Evolutionary conservation across 2,113 vertebrate species (phyloP).

Genomic region (Dunckerocampus dactyliophorus): DNA sequence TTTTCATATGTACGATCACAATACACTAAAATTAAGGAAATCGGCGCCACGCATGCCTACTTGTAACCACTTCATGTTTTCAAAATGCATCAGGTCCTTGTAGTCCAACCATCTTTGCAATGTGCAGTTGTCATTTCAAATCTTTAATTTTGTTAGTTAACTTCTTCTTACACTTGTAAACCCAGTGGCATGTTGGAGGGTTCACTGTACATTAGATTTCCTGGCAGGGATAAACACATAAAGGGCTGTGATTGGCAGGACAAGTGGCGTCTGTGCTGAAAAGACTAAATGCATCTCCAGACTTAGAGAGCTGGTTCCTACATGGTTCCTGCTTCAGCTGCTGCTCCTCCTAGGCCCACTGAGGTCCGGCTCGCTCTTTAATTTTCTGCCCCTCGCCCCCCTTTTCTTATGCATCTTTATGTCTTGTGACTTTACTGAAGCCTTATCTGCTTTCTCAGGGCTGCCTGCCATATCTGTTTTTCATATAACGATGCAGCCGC

Average conservation of each 20-base stretch:
- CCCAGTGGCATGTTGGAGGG: too few species aligned
- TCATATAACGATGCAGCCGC: constrained; percentile 60
- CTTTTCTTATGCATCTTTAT: constrained; percentile 54
- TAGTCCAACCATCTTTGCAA: too few species aligned
- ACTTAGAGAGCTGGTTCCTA: constrained; percentile 14
- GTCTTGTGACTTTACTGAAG: constrained; percentile 26
- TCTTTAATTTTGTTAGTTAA: too few species aligned
- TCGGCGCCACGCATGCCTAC: too few species aligned
- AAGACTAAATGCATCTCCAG: constrained; percentile 29
- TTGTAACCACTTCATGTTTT: too few species aligned
- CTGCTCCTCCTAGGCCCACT: constrained; percentile 49
- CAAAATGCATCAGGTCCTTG: too few species aligned
- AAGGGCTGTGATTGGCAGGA: constrained; percentile 50
- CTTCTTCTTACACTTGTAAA: too few species aligned
- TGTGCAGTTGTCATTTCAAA: too few species aligned
- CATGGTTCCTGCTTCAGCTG: constrained; percentile 51
- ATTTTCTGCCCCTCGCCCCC: constrained; percentile 46
- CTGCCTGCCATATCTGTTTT: constrained; percentile 57
- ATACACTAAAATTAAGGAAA: too few species aligned
- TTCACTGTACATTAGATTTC: too few species aligned
- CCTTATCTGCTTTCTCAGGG: constrained; percentile 57
- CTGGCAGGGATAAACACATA: constrained; percentile 36
- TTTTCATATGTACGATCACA: too few species aligned
- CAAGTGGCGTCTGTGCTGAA: constrained; percentile 47
- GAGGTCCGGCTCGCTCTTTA: constrained; percentile 9